phyloP scores from a whole-genome alignment of 2,113 vertebrate species.

The Crotophaga sulcirostris region DNA sequence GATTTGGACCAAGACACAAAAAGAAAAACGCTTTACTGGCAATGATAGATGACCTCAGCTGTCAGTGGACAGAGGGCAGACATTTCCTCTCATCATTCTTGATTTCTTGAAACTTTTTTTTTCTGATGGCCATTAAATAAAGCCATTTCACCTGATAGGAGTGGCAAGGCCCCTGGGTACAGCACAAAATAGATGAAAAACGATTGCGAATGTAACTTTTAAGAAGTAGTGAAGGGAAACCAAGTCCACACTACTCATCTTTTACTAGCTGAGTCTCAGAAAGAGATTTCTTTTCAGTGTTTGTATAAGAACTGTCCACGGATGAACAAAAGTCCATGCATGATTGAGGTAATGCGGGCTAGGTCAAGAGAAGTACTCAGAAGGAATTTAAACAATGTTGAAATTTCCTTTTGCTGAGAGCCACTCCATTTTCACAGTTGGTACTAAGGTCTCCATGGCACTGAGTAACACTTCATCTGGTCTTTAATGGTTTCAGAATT shows the following conservation, averaged over 20 bases:
- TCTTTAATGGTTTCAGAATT: not conserved
- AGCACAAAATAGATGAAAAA: not conserved
- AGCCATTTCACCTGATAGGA: conserved; percentile 1
- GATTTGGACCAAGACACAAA: conserved; percentile 31
- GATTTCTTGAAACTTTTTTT: conserved; percentile 39
- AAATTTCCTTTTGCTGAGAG: not conserved
- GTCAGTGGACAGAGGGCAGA: not conserved
- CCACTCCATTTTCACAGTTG: not conserved
- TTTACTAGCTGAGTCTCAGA: not conserved
- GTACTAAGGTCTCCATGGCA: not conserved
- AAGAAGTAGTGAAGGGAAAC: not conserved
- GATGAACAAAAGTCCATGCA: not conserved
- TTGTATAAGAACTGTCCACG: not conserved
- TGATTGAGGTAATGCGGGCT: not conserved
- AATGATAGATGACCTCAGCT: conserved; percentile 39
- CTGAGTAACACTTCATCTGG: not conserved
- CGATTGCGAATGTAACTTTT: not conserved
- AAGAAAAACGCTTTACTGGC: conserved; percentile 33
- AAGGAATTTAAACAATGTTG: not conserved
- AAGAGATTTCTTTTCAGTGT: not conserved
- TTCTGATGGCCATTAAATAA: conserved; percentile 29
- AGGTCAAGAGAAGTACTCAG: not conserved
- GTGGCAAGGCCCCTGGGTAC: not conserved
- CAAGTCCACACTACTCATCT: not conserved
- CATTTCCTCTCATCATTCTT: conserved; percentile 13